Conservation (phyloP, 2,797 vertebrate species). For the Acanthopagrus latus region DNA sequence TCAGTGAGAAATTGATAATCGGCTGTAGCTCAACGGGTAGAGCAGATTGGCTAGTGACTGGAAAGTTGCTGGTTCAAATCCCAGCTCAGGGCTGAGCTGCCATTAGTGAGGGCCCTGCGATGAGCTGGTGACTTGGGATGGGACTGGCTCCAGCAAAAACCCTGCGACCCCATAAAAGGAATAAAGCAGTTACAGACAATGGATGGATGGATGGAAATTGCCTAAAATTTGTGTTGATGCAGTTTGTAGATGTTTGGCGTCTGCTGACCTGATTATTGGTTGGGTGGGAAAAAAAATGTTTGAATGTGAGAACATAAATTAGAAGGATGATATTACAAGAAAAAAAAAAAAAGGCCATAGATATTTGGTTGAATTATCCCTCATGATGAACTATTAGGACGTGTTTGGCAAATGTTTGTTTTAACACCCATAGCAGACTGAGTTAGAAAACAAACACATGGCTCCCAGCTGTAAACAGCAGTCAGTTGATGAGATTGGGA, state of each 20-base stretch:
- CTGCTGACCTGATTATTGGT: neutral
- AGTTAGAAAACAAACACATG: slow-evolving; percentile 56
- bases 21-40: too few species aligned
- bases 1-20: too few species aligned
- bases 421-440: slow-evolving; percentile 25
- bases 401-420: slow-evolving; percentile 43
- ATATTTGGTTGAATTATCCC: slow-evolving; percentile 14
- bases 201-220: too few species aligned
- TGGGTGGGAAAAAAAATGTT: neutral
- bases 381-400: slow-evolving; percentile 12
- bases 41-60: too few species aligned
- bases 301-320: neutral
- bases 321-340: neutral
- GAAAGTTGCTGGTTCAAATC: too few species aligned
- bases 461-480: slow-evolving; percentile 55
- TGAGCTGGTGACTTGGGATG: too few species aligned
- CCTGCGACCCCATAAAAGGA: too few species aligned
- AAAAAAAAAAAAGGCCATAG: neutral
- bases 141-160: too few species aligned
- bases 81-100: too few species aligned
- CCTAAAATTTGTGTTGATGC: too few species aligned
- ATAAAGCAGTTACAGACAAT: too few species aligned
- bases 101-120: too few species aligned
- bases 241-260: neutral
- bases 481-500: slow-evolving; percentile 64